A percentile compares a stretch with the other conserved stretches of the same genome.
Evolutionary conservation across 1,140 invertebrate species (phyloP).

Genomic region (Meteorus sp.): DNA sequence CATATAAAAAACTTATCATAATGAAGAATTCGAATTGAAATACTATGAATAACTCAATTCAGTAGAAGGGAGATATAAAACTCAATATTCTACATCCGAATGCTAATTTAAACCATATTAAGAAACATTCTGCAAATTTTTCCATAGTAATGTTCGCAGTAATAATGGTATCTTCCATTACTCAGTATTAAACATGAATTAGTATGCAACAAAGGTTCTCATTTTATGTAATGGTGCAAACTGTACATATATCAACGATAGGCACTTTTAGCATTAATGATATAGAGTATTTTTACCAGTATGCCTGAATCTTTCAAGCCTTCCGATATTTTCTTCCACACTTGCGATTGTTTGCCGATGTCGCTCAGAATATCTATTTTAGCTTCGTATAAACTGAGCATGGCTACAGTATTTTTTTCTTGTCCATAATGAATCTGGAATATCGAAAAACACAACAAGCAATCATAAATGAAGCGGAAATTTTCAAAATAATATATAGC

Average conservation of each 20-base stretch:
- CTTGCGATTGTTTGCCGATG: neutral
- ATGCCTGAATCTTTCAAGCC: neutral
- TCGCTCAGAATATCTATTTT: conserved; percentile 1
- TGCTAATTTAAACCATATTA: no score
- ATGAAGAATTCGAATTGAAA: neutral
- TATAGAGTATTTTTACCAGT: neutral
- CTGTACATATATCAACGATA: no score
- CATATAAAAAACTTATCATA: neutral
- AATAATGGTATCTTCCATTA: no score
- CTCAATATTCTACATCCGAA: no score
- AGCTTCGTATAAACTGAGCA: conserved; percentile 3
- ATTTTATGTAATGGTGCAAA: no score
- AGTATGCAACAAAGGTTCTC: no score
- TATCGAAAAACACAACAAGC: no score
- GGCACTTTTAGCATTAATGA: neutral
- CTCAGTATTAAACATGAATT: no score
- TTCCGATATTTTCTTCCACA: conserved; percentile 11
- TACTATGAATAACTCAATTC: neutral
- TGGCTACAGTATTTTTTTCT: neutral
- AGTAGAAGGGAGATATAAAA: no score
- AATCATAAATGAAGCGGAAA: no score
- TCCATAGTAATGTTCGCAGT: no score
- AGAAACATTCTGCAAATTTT: no score
- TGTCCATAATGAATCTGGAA: conserved; percentile 11
- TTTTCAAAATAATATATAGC: neutral